phyloP scores from a whole-genome alignment of 2,888 invertebrate genomes.

The Andrena chrysosceles region DNA sequence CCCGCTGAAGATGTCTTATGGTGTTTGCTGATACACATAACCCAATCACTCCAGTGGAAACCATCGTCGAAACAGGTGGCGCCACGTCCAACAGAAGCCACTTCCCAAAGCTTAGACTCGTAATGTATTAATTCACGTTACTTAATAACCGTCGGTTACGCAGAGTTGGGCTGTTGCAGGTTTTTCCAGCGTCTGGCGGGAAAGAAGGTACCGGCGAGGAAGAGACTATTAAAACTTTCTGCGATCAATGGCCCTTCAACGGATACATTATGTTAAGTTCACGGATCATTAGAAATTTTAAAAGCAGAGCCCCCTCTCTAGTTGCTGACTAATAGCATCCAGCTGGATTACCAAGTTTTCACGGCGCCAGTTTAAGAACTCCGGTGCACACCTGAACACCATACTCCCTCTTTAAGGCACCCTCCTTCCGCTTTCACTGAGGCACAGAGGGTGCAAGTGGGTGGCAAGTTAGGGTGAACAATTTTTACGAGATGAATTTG shows the following conservation, averaged over 20 bases:
- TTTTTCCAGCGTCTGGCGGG: neutral
- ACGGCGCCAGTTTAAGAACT: constrained; percentile 34
- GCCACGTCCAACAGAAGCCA: neutral
- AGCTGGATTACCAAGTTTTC: constrained; percentile 63
- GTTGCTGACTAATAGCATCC: constrained; percentile 60
- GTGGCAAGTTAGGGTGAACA: neutral
- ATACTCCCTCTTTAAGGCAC: neutral
- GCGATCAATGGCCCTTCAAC: constrained; percentile 50
- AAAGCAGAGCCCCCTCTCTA: constrained; percentile 21
- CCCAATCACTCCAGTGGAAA: neutral
- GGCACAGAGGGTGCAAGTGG: neutral
- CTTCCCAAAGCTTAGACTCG: neutral
- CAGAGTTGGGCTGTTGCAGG: neutral
- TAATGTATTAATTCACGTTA: constrained; percentile 12
- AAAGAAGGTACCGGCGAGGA: neutral
- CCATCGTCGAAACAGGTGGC: neutral
- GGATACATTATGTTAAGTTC: constrained; percentile 52
- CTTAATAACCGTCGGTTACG: constrained; percentile 18
- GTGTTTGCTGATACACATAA: too few relatives aligned
- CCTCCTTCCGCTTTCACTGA: neutral
- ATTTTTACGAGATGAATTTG: constrained; percentile 9
- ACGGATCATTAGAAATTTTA: constrained; percentile 70
- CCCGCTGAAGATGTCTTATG: too few relatives aligned
- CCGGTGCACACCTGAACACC: constrained; percentile 49
- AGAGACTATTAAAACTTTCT: constrained; percentile 49